Evolutionary conservation across 2,888 invertebrate genomes (phyloP), one percentile per base, ranked within the genome.

Genomic region (Drosophila putrida): DNA sequence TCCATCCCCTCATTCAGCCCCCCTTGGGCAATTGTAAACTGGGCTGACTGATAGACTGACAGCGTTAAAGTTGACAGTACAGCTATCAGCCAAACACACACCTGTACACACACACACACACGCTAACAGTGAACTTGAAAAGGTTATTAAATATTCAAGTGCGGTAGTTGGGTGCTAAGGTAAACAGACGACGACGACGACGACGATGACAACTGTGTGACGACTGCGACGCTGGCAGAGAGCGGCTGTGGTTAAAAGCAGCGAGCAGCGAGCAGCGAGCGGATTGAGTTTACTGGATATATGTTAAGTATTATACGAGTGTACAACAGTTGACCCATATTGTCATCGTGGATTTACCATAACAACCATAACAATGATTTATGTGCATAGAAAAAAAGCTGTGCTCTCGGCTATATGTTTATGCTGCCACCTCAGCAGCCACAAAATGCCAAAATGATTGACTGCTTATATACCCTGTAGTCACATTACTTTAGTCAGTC

Each of bases 141-240:
- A 76, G 76, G 71, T 85, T 80, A 88, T 85, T 80, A 79, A 75
- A 75, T 70, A 82, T 86, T 88, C 85, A 86, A 88, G 88, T 84
- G 84, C 80, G 80, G 84, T 73, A 79, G 82, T 80, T 73, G 75
- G 75, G 76, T 70, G 82, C 76, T 82, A 87, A 83, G 74, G 80
- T 80, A 87, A 85, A 87, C 75, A 85, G 71, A 68, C 58, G 58
- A 62, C 63, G 65, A 27, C 50, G 35, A 4, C 39, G 71, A 63
- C 60, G 60, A 46, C 61, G 58, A 36, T 47, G 64, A 41, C 63
- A 57, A 72, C 64, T 49, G 41, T 44, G 41, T 39, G 71, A 31
- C 64, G 38, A 36, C 76, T 39, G 46, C 71, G 43, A 49, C 66
- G 38, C 4, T 36, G 20, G 13, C 63, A 41, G 36, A 51, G 25